Evolutionary conservation across 2,797 vertebrate species (phyloP).

Genomic region (Melanotaenia nigrans): DNA sequence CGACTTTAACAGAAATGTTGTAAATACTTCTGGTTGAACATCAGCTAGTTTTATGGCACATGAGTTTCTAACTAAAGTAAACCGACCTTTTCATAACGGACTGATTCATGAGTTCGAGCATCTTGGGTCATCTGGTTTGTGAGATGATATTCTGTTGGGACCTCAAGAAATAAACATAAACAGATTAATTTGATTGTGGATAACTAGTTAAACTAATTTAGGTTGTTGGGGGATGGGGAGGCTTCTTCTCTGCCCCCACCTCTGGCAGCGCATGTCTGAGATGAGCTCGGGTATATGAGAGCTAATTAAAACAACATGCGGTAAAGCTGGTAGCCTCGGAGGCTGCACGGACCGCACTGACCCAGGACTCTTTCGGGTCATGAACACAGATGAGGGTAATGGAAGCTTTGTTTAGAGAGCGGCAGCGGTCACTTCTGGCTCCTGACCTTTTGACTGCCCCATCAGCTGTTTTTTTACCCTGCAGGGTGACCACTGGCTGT

Average conservation of each 20-base stretch:
- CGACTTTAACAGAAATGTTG: neutral
- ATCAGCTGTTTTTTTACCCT: constrained; percentile 65
- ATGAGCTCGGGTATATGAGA: constrained; percentile 25
- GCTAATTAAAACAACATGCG: constrained; percentile 50
- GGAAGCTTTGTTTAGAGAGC: constrained; percentile 69
- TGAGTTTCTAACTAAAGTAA: neutral
- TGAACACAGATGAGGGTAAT: constrained; percentile 66
- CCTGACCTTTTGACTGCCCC: constrained; percentile 68
- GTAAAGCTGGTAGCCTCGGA: neutral
- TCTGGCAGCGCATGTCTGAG: neutral
- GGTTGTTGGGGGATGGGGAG: neutral
- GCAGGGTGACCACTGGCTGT: constrained; percentile 41
- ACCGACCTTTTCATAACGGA: neutral
- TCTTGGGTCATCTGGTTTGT: neutral
- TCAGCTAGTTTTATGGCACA: neutral
- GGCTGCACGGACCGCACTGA: constrained; percentile 53
- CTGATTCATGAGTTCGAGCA: neutral
- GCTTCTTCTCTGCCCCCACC: neutral
- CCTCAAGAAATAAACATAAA: neutral
- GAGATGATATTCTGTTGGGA: neutral
- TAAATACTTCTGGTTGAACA: neutral
- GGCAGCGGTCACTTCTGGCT: constrained; percentile 42
- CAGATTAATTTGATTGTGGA: neutral
- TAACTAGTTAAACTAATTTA: neutral
- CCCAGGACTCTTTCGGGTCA: constrained; percentile 64